Evolutionary conservation across 2,888 invertebrate genomes (phyloP).

Genomic region (Iphiclides podalirius): DNA sequence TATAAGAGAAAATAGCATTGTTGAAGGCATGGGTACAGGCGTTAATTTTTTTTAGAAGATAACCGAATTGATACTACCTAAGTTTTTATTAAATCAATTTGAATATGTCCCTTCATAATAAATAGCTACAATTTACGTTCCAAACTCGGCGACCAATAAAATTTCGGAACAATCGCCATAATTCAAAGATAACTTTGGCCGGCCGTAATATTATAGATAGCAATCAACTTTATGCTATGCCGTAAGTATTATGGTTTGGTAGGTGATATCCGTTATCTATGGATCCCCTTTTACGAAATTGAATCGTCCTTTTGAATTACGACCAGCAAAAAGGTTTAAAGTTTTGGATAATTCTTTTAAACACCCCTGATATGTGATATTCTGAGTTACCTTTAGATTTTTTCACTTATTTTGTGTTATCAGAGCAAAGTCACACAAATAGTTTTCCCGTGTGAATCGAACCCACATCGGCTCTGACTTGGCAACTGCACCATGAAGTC

Average conservation of each 20-base stretch:
- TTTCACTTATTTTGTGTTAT: too few relatives aligned
- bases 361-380: not conserved
- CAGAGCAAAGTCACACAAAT: too few relatives aligned
- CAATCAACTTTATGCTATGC: conserved; percentile 17
- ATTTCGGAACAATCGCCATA: conserved; percentile 17
- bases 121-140: conserved; percentile 13
- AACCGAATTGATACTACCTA: not conserved
- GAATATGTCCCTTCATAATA: conserved; percentile 1
- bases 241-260: conserved; percentile 18
- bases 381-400: too few relatives aligned
- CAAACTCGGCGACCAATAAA: conserved; percentile 4
- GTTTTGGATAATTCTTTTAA: not conserved
- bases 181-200: conserved; percentile 18
- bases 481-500: too few relatives aligned
- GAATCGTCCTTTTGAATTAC: conserved; percentile 12
- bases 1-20: too few relatives aligned
- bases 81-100: not conserved
- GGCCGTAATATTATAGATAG: conserved; percentile 19
- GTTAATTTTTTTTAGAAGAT: too few relatives aligned
- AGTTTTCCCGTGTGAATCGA: too few relatives aligned
- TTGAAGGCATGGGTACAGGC: too few relatives aligned
- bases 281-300: conserved; percentile 18
- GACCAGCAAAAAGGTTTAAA: not conserved
- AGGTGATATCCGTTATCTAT: conserved; percentile 20
- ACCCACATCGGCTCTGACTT: too few relatives aligned